Evolutionary conservation across 2,888 invertebrate species (phyloP), one percentile per base, ranked within the genome.

Genomic region (Paralinhomoeus sp.): DNA sequence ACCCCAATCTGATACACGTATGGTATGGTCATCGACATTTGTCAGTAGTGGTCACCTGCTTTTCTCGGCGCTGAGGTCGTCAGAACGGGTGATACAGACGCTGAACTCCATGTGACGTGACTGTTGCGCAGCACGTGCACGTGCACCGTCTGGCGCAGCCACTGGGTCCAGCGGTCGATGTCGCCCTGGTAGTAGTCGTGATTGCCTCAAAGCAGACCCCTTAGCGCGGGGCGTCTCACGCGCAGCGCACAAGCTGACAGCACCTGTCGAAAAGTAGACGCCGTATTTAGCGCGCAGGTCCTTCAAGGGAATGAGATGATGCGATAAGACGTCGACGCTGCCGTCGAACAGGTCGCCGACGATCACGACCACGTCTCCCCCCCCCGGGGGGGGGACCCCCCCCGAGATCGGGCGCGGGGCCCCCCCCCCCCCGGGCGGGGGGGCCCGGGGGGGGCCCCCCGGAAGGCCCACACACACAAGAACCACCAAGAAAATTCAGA

Each of bases 181-280:
- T 64, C 60, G 22, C 63, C 63, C 40, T 65, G 63, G 53, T 65
- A 64, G 50, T 65, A 66, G 49, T 67, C 67, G 48, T 62, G 62
- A 47, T 62, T 62, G 20, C 62, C 62, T 62, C 45, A 15, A 48
- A 13, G n/a, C 20, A 21, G 5, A 9, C 13, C 5, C n/a, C n/a
- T n/a, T n/a, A n/a, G n/a, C n/a, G n/a, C n/a, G n/a, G n/a, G n/a
- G n/a, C n/a, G n/a, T n/a, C 27, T 27, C 5, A 12, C 27, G 12
- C 7, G 5, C 27, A 20, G 17, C 38, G 3, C 3, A n/a, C n/a
- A n/a, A n/a, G n/a, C n/a, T n/a, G n/a, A n/a, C n/a, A n/a, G n/a
- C n/a, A 22, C 62, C 62, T 60, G 46, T 15, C 47, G 50, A 17
- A 38, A 24, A 33, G n/a, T 48, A 57, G 27, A 50, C 51, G 36